Conservation (phyloP, 2,797 vertebrate species). For the Manis crassicaudata region DNA sequence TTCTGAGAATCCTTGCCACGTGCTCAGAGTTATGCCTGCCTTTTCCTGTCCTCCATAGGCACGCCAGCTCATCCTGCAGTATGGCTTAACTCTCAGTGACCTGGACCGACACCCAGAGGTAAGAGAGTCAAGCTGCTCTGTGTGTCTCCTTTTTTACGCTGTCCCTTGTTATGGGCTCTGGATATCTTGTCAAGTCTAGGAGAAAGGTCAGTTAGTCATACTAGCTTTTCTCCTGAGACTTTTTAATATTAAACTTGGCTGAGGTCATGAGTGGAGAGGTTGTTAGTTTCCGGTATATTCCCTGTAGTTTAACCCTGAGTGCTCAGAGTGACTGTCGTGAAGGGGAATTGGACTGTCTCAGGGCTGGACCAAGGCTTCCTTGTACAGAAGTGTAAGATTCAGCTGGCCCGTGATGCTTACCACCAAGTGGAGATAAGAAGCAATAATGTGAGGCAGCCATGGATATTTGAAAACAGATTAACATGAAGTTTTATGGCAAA, state of each 20-base stretch:
- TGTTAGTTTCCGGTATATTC: neutral
- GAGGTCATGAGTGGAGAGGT: neutral
- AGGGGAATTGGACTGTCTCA: neutral
- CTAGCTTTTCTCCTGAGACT: neutral
- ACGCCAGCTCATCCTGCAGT: slow-evolving; percentile 96
- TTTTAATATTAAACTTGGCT: neutral
- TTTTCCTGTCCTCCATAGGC: slow-evolving; percentile 87
- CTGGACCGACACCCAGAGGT: slow-evolving; percentile 98
- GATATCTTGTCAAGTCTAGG: neutral
- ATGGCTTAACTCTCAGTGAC: slow-evolving; percentile 93
- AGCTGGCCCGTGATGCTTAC: neutral
- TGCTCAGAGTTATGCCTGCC: neutral
- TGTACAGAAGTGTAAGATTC: neutral
- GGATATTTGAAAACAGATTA: neutral
- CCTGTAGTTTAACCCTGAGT: neutral
- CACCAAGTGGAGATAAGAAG: neutral
- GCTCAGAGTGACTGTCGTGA: neutral
- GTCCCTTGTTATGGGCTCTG: neutral
- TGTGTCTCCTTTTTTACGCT: neutral
- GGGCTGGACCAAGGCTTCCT: neutral
- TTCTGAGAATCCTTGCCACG: neutral
- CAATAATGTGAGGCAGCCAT: neutral
- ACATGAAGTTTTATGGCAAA: neutral
- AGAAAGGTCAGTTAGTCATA: neutral
- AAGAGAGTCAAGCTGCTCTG: neutral